Percentiles rank a stretch among this genome's conserved stretches.
These are phyloP conservation scores for Hirtodrosophila cameraria DNA, from an alignment of 2,888 invertebrate species.

Conservation along the genomic window DNA sequence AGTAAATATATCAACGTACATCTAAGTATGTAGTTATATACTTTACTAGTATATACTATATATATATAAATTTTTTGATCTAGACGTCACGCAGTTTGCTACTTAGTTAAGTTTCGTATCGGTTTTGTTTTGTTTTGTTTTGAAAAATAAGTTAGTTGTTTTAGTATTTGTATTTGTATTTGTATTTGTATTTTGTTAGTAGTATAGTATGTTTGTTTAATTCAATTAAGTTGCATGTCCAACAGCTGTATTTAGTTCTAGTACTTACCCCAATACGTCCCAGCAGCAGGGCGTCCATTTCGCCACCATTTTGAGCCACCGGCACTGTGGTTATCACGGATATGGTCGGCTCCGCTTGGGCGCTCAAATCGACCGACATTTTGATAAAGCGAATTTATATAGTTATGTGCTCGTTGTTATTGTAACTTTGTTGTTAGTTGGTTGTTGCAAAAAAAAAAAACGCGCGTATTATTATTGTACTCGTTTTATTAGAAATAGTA, in stretches of 20 bases:
- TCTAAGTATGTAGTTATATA: constrained; percentile 1
- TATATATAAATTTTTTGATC: constrained; percentile 7
- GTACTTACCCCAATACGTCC: constrained; percentile 91
- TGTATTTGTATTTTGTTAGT: constrained; percentile 8
- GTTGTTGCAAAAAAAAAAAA: constrained; percentile 5
- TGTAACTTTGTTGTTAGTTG: constrained; percentile 8
- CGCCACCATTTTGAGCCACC: constrained; percentile 86
- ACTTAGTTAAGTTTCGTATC: constrained; percentile 65
- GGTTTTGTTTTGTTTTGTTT: constrained; percentile 26
- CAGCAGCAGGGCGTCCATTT: constrained; percentile 91
- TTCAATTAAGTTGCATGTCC: constrained; percentile 1
- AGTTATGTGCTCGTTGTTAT: neutral
- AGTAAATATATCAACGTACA: constrained; percentile 4
- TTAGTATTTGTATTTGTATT: constrained; percentile 15
- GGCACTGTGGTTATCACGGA: constrained; percentile 83
- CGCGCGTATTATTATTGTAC: constrained; percentile 14
- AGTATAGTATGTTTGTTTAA: constrained; percentile 15
- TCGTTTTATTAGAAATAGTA: constrained; percentile 22
- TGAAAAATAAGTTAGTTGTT: constrained; percentile 11
- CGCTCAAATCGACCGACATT: constrained; percentile 83
- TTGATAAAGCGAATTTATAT: constrained; percentile 24
- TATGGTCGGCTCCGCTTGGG: constrained; percentile 81
- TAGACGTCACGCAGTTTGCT: constrained; percentile 67
- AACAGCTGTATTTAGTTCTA: constrained; percentile 1
- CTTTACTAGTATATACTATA: neutral